Base-by-base conservation (phyloP, 2,797 vertebrate genomes). In the Tauraco hartlaubi region DNA sequence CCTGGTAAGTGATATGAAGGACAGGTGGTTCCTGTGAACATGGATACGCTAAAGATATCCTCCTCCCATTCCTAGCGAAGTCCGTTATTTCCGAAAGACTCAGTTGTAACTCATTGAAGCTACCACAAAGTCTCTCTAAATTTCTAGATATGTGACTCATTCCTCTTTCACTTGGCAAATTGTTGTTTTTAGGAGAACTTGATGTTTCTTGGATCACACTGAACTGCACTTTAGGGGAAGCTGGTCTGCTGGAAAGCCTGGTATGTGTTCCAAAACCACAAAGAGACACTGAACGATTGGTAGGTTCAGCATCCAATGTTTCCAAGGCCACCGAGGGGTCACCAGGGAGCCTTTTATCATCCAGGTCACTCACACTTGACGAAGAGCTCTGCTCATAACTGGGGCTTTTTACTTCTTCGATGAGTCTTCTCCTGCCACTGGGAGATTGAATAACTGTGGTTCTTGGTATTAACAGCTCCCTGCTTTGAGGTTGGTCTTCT, bases 1-100 rank as follows among this genome's bases (percentile, higher is more conserved):
- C 99, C 99, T 99, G 99, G 86, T 98, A 99, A 28, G 98, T 99
- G 95, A 99, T 97, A 26, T 98, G 98, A 94, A 99, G 94, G 17
- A 99, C 98, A 2, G 99, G 98, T 4, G 99, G 98, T 22, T 99
- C 99, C 74, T 96, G 97, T 37, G 98, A 98, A 37, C 95, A 97
- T 0, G 99, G 99, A 73, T 99, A 99, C 35, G 94, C 92, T 37
- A 95, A 97, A 44, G 56, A 93, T 12, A 97, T 80, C 96, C 98
- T 99, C 97, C 98, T 99, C 54, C 98, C 99, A 2, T 99, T 99
- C 93, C 98, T 98, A 13, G 98, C 90, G 0, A 97, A 97, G 90
- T 99, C 99, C 4, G 94, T 98, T 92, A 99, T 98, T 95, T 99
- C 99, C 1, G 97, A 96, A 92, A 99, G 96, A 94, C 98, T 98